Evolutionary conservation across 2,797 vertebrate species (phyloP).

Genomic region (Cheirogaleus major): DNA sequence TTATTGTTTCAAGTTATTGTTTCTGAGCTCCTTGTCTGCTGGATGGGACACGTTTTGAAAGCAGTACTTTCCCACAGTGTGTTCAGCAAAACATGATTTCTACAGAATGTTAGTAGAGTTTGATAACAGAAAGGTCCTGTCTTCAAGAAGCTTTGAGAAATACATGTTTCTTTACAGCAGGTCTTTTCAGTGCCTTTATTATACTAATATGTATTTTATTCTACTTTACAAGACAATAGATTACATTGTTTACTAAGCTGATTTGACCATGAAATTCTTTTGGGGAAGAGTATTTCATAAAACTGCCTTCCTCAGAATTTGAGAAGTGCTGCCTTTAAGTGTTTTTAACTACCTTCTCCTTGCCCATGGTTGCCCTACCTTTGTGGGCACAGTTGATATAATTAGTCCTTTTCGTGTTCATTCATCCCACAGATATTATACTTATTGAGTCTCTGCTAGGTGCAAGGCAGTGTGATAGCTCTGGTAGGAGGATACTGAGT

Average conservation of each 20-base stretch:
- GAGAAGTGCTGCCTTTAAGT: neutral
- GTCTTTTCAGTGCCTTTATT: neutral
- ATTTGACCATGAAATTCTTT: neutral
- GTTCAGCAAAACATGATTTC: neutral
- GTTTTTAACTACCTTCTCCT: neutral
- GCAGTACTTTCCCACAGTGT: neutral
- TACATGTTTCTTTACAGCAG: neutral
- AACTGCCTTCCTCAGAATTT: neutral
- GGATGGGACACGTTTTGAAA: neutral
- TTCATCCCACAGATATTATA: neutral
- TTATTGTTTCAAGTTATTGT: neutral
- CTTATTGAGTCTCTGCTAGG: neutral
- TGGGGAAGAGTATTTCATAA: neutral
- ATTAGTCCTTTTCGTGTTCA: neutral
- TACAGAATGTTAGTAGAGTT: neutral
- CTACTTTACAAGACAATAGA: neutral
- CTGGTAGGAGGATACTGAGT: neutral
- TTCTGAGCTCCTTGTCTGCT: neutral
- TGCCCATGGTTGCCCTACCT: neutral
- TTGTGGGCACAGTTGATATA: neutral
- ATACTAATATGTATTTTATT: neutral
- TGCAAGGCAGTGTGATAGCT: neutral
- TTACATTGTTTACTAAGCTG: neutral
- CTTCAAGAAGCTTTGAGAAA: neutral
- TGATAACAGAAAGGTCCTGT: neutral